Evolutionary conservation across 1,140 invertebrate genomes (phyloP).

Genomic region (Cherax destructor): DNA sequence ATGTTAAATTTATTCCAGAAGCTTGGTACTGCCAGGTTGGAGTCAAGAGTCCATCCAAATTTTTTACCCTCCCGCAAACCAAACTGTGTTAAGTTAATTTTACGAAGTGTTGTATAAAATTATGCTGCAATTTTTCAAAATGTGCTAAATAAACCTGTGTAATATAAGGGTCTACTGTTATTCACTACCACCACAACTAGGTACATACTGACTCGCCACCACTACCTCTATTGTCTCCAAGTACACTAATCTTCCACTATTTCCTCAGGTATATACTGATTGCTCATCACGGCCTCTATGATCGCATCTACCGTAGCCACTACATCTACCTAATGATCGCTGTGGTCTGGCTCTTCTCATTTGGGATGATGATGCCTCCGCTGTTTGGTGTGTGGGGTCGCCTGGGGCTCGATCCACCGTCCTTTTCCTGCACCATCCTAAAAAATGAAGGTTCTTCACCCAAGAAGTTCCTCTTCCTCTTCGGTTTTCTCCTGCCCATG

Average conservation of each 20-base stretch:
- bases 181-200: no score
- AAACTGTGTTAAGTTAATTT: no score
- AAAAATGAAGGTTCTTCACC: constrained; percentile 83
- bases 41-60: no score
- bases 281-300: constrained; percentile 85
- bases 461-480: constrained; percentile 89
- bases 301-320: constrained; percentile 83
- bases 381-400: constrained; percentile 88
- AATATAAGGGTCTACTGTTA: no score
- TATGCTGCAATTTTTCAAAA: no score
- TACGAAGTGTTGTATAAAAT: no score
- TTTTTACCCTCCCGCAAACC: no score
- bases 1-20: no score
- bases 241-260: not conserved
- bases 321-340: constrained; percentile 84
- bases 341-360: constrained; percentile 84
- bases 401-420: constrained; percentile 84
- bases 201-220: not conserved
- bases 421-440: constrained; percentile 91
- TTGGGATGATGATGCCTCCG: constrained; percentile 83
- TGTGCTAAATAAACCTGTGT: no score
- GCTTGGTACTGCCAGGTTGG: no score
- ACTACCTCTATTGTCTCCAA: no score
- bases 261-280: constrained; percentile 87
- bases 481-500: constrained; percentile 88